Evolutionary conservation across 2,888 invertebrate species (phyloP).

Genomic region (Drosophila neonasuta): DNA sequence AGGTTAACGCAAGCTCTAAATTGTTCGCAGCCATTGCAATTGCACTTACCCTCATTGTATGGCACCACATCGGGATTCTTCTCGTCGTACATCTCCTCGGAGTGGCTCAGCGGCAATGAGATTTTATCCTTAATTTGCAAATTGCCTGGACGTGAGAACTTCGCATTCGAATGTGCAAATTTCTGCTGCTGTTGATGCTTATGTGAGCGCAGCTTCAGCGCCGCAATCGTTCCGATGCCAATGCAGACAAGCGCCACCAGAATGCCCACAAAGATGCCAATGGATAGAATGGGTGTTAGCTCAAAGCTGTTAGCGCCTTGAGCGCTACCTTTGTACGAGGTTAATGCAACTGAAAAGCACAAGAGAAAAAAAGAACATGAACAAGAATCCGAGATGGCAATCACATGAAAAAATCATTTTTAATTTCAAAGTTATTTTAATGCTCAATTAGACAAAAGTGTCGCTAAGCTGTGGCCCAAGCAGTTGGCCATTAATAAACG

Average conservation of each 20-base stretch:
- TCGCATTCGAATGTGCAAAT: constrained; percentile 81
- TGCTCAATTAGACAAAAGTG: constrained; percentile 67
- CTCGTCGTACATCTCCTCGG: constrained; percentile 91
- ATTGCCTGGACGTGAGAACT: constrained; percentile 85
- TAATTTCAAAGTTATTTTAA: constrained; percentile 47
- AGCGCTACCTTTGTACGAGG: constrained; percentile 83
- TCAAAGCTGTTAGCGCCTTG: constrained; percentile 83
- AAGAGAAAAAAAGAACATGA: not conserved
- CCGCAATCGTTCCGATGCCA: constrained; percentile 82
- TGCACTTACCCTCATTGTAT: constrained; percentile 89
- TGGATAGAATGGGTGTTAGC: constrained; percentile 83
- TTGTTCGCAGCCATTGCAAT: constrained; percentile 17
- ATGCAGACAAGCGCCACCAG: constrained; percentile 82
- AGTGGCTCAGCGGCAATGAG: constrained; percentile 85
- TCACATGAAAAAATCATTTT: constrained; percentile 24
- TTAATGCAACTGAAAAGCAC: constrained; percentile 78
- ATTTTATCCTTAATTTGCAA: constrained; percentile 87
- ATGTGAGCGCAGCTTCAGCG: constrained; percentile 81
- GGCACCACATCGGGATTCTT: constrained; percentile 95
- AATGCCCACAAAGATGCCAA: constrained; percentile 83
- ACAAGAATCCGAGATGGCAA: not conserved
- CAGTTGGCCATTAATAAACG: constrained; percentile 43
- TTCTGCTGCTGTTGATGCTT: constrained; percentile 81
- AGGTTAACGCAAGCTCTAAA: constrained; percentile 5
- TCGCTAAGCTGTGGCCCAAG: constrained; percentile 43